Evolutionary conservation across 2,797 vertebrate genomes (phyloP), one percentile per base, ranked within the genome.

Genomic region (Fundulus diaphanus): DNA sequence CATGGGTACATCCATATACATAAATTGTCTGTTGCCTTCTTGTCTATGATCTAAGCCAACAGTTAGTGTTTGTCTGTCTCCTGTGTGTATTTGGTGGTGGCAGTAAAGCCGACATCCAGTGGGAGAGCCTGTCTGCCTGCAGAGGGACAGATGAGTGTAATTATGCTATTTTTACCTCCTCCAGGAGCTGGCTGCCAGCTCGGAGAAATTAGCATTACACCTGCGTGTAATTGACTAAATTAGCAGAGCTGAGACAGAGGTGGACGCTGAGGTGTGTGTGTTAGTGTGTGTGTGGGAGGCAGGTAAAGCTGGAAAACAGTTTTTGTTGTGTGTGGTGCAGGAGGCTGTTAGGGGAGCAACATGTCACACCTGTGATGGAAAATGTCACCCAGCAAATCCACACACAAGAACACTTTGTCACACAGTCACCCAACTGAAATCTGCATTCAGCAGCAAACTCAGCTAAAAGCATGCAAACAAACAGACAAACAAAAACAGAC

Each of bases 171-270:
- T 95, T 95, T 96, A 94, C 93, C 93, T 94, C 94, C 92, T 93
- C 92, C 88, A 90, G 92, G 91, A 93, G 90, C 90, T 87, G 87
- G 86, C 93, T 90, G 91, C 93, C 91, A 89, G 89, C 93, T 92
- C 88, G 74, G 93, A 92, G 90, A 93, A 95, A 96, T 96, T 96
- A 96, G 94, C 93, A 94, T 95, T 94, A 92, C 95, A 96, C 95
- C 95, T 96, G 95, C 93, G 93, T 90, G 93, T 95, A 96, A 96
- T 95, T 95, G 94, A 93, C 93, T 93, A 92, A 95, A 95, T 95
- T 94, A 95, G 91, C 89, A 91, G 91, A 89, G 87, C 92, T 89
- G 92, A 94, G 91, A 87, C 93, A 91, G 92, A 90, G 90, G 92
- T 95, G 93, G 93, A 93, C 92, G 81, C 63, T 76, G 15, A 80